These are phyloP conservation scores for Machimus rusticus DNA, from an alignment of 2,888 invertebrate species.

Conservation along the genomic window DNA sequence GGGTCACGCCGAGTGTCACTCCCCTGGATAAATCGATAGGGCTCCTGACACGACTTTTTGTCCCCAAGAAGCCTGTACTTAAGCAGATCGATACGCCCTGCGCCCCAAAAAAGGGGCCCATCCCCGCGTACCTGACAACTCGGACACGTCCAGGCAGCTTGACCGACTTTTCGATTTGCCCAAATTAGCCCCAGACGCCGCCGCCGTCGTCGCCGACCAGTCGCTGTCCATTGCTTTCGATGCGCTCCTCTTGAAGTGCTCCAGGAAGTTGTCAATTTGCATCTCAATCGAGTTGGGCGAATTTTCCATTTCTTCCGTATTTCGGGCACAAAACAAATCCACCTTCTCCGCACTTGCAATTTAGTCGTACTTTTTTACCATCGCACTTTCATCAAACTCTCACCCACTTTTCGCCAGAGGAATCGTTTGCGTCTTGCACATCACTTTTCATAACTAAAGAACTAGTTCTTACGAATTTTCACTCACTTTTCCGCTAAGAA, in stretches of 20 bases:
- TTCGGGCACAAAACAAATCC: background rate
- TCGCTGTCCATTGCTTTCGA: conserved; percentile 77
- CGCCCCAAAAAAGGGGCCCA: background rate
- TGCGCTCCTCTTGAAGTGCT: conserved; percentile 81
- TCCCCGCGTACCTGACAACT: conserved; percentile 53
- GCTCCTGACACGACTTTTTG: background rate
- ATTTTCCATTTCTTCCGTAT: conserved; percentile 54
- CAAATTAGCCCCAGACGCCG: conserved; percentile 30
- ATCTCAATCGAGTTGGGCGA: conserved; percentile 79
- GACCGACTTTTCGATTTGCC: conserved; percentile 55
- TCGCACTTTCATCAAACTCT: background rate
- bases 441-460: background rate
- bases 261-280: conserved; percentile 84
- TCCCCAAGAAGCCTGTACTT: background rate
- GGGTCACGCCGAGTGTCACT: conserved; percentile 19
- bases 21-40: conserved; percentile 44
- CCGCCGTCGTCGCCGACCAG: conserved; percentile 58
- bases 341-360: background rate
- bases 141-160: conserved; percentile 58
- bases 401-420: background rate
- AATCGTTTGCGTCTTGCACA: background rate
- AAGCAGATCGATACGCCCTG: background rate
- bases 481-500: background rate
- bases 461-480: background rate
- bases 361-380: background rate